Evolutionary conservation across 2,113 vertebrate genomes (phyloP), one percentile per base, ranked within the genome.

Genomic region (Empidonax alnorum): DNA sequence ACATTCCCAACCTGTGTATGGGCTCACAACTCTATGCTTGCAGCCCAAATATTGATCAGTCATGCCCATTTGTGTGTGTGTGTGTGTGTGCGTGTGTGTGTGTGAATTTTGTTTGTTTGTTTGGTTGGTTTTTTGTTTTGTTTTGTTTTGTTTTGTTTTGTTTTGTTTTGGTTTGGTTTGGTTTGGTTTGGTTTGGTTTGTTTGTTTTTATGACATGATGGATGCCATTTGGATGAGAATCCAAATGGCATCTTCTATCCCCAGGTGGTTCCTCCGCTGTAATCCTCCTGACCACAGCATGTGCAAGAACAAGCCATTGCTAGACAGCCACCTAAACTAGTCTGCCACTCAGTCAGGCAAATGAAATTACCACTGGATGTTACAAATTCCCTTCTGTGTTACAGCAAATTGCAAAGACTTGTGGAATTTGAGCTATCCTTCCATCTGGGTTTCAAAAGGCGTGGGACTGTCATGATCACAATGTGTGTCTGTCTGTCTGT

Each of bases 391-490:
- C 83, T 95, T 96, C 89, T 79, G 42, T 76, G 80, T 88, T 72
- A 55, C 20, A 84, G 58, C 15, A n/a, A 94, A 77, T 90, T 86
- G 92, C 46, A 95, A 85, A 92, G 79, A 78, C 94, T 86, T 8
- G 8, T 50, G 66, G 84, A 96, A 93, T 76, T 61, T 49, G 88
- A 97, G 28, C 19, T 50, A 24, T 44, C 18, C 35, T 97, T 96
- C 42, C 65, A 71, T 39, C 12, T 73, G 53, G 39, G 19, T 73
- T 93, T 83, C 3, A 3, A 83, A 71, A 21, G 16, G 20, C 0
- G 0, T n/a, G 11, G 31, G 53, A 49, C 59, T 66, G 15, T 59
- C 0, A 6, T 15, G 44, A 94, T 58, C 24, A 58, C 22, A 22
- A 15, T 37, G n/a, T 41, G 25, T 67, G n/a, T 25, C 59, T 75